phyloP scores from a whole-genome alignment of 1,140 invertebrate genomes.

The Centruroides sculpturatus region DNA sequence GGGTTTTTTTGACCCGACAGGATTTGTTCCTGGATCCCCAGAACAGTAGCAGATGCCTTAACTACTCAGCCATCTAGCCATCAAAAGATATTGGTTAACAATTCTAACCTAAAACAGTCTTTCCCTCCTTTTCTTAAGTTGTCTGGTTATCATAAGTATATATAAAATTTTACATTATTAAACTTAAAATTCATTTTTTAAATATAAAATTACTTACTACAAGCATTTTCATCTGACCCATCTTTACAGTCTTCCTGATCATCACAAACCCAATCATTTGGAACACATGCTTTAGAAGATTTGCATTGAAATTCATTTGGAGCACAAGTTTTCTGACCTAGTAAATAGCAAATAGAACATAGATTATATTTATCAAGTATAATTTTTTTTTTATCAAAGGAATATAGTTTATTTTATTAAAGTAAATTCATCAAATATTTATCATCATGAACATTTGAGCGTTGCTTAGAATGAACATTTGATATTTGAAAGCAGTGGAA shows the following conservation, averaged over 20 bases:
- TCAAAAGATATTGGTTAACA: slow-evolving; percentile 37
- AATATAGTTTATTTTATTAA: too few species aligned
- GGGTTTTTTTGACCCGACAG: too few species aligned
- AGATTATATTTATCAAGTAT: too few species aligned
- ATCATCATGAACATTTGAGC: too few species aligned
- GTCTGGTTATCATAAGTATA: not conserved
- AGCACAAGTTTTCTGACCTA: slow-evolving; percentile 31
- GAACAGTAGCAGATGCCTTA: too few species aligned
- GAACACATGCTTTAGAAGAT: slow-evolving; percentile 39
- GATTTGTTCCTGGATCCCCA: too few species aligned
- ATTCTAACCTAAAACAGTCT: not conserved
- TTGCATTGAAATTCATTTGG: slow-evolving; percentile 49
- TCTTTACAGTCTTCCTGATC: slow-evolving; percentile 48
- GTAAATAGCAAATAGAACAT: not conserved
- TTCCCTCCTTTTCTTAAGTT: not conserved
- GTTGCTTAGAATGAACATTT: too few species aligned
- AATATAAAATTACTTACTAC: slow-evolving; percentile 7
- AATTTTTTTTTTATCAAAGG: too few species aligned
- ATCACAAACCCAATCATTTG: slow-evolving; percentile 88
- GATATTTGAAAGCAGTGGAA: too few species aligned
- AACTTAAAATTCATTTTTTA: not conserved
- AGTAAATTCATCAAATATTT: too few species aligned
- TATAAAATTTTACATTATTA: not conserved
- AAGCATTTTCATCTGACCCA: slow-evolving; percentile 28
- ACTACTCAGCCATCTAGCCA: too few species aligned